Evolutionary conservation across 64 coral and sea anemone species (phyloP).

Genomic region (Montipora foliosa): DNA sequence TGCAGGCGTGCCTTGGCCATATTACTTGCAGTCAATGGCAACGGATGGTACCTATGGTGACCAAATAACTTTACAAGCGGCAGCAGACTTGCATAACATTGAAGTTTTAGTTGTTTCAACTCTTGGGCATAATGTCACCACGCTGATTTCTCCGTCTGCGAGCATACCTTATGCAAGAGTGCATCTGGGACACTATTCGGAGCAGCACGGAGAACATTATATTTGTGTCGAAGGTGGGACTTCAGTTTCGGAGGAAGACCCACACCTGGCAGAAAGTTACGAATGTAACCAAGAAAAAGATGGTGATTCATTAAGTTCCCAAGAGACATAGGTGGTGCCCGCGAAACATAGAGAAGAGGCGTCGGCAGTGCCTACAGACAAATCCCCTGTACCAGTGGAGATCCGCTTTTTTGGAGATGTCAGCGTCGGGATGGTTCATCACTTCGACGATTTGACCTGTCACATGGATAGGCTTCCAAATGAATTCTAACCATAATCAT

Average conservation of each 20-base stretch:
- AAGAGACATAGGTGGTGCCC: too few relatives aligned
- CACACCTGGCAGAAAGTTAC: too few relatives aligned
- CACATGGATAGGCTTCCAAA: neutral
- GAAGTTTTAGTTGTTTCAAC: constrained; percentile 6
- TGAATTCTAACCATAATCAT: too few relatives aligned
- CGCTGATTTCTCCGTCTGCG: neutral
- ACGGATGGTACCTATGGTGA: constrained; percentile 50
- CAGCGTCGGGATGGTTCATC: too few relatives aligned
- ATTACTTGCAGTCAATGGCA: constrained; percentile 28
- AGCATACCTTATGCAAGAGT: neutral
- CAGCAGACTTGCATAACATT: constrained; percentile 17
- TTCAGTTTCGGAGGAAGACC: too few relatives aligned
- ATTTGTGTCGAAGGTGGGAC: neutral
- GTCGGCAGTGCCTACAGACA: too few relatives aligned
- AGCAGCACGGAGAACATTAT: neutral
- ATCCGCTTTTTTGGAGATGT: too few relatives aligned
- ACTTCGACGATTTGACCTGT: too few relatives aligned
- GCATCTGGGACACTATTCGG: constrained; percentile 33
- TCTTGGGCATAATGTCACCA: constrained; percentile 23
- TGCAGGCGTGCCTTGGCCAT: constrained; percentile 1
- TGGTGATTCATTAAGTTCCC: too few relatives aligned
- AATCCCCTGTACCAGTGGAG: too few relatives aligned
- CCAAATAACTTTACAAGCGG: constrained; percentile 53
- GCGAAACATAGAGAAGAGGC: too few relatives aligned
- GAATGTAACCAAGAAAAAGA: too few relatives aligned